Percentiles rank a stretch among this genome's conserved stretches.
Conservation (phyloP, 1,140 invertebrate species). For the Drosophila willistoni region DNA sequence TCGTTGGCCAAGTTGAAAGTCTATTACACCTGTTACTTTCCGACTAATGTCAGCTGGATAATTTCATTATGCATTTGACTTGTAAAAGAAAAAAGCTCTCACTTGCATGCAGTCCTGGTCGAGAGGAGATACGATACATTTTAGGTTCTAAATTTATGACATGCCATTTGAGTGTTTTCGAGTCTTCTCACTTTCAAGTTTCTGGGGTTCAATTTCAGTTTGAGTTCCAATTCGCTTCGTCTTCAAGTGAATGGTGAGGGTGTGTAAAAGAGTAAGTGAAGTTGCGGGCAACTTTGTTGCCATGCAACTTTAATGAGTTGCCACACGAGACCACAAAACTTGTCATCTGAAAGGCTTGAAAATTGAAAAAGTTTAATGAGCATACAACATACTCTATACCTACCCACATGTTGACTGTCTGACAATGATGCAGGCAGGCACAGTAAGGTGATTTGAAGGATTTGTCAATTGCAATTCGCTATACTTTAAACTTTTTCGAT, state of each 20-base stretch:
- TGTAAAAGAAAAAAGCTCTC: slow-evolving; percentile 23
- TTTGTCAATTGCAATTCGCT: background rate
- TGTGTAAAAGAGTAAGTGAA: slow-evolving; percentile 33
- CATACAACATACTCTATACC: slow-evolving; percentile 38
- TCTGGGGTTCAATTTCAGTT: slow-evolving; percentile 9
- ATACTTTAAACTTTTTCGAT: background rate
- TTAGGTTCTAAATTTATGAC: slow-evolving; percentile 57
- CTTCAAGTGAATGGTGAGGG: slow-evolving; percentile 2
- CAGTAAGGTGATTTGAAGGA: background rate
- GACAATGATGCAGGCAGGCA: background rate
- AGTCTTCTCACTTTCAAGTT: background rate
- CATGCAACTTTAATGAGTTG: slow-evolving; percentile 78
- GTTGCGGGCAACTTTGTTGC: slow-evolving; percentile 67
- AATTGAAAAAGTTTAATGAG: slow-evolving; percentile 80
- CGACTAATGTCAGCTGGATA: slow-evolving; percentile 31
- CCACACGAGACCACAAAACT: slow-evolving; percentile 68
- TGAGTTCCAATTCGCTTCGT: background rate
- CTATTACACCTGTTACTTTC: slow-evolving; percentile 42
- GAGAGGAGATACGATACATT: slow-evolving; percentile 33
- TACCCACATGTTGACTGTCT: background rate
- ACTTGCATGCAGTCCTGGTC: slow-evolving; percentile 19
- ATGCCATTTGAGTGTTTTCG: slow-evolving; percentile 48
- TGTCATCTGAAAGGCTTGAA: slow-evolving; percentile 67
- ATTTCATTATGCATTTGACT: slow-evolving; percentile 73
- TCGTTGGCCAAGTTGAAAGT: slow-evolving; percentile 15